Base-by-base conservation (phyloP, 2,797 vertebrate species). In the Pyrocephalus nanus region DNA sequence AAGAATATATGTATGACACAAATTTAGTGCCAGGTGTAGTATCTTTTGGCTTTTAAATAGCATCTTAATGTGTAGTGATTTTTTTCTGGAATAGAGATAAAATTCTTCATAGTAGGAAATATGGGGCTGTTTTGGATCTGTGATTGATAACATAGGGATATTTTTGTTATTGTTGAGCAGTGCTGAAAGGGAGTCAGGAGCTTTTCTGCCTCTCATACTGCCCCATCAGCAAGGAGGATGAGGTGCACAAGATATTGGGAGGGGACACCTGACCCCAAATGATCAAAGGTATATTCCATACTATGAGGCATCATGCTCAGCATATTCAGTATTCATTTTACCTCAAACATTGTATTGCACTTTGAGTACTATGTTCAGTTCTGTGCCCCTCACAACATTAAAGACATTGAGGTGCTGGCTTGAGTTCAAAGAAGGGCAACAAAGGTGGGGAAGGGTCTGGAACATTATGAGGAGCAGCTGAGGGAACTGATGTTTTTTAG, bases 311-410 rank as follows among this genome's bases (percentile, higher is more conserved):
- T 48, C 36, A 48, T 8, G 5, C 18, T 23, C 36, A 62, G 22
- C 18, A 36, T 48, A 20, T 21, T 32, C 60, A 15, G 19, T 20
- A 21, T 17, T 66, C 51, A n/a, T 1, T 58, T 27, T 6, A 20
- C 15, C 12, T 79, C 36, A 64, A 36, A 43, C 5, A 23, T 15
- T 25, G 15, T 20, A 4, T 6, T 65, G n/a, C 23, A 29, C 16
- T 9, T 79, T 0, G 0, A 51, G 23, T 8, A 29, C 8, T n/a
- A 2, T 2, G 7, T 12, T 23, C 47, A 58, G 20, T 30, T 51
- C 60, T 34, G 53, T 8, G n/a, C 6, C 27, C 12, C 29, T 73
- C 29, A 21, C 23, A 40, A 22, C 60, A 51, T 11, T 20, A 30
- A 73, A 58, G 25, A 47, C 20, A 8, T 7, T 40, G 69, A 73